These are phyloP conservation scores for Euclidia mi DNA, from an alignment of 2,888 invertebrate species.

Conservation along the genomic window DNA sequence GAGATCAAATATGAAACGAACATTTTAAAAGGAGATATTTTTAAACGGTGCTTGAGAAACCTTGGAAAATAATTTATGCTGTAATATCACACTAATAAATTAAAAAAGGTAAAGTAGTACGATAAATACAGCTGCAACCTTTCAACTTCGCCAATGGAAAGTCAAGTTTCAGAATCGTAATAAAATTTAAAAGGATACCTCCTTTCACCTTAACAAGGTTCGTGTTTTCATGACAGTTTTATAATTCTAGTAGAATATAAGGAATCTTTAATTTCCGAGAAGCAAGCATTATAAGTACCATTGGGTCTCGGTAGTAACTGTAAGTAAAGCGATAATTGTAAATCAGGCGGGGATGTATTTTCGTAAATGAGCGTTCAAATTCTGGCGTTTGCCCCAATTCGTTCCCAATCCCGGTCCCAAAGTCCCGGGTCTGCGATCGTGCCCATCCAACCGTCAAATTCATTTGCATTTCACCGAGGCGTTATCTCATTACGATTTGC, in stretches of 20 bases:
- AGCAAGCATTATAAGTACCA: slow-evolving; percentile 26
- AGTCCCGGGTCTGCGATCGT: slow-evolving; percentile 49
- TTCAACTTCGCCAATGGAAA: not conserved
- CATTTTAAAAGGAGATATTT: no score
- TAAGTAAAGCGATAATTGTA: slow-evolving; percentile 58
- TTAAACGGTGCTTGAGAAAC: no score
- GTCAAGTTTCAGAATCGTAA: not conserved
- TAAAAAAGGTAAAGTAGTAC: slow-evolving; percentile 3
- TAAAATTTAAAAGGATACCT: not conserved
- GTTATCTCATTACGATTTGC: slow-evolving; percentile 80
- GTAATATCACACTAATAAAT: slow-evolving; percentile 13
- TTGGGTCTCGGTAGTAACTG: slow-evolving; percentile 44
- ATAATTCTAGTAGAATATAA: slow-evolving; percentile 30
- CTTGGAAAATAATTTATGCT: no score
- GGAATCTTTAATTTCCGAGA: slow-evolving; percentile 35
- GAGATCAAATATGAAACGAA: no score
- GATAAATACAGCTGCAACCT: slow-evolving; percentile 4
- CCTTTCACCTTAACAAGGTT: slow-evolving; percentile 9
- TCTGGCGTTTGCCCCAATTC: slow-evolving; percentile 74
- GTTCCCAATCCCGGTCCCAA: slow-evolving; percentile 62
- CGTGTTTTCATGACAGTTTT: slow-evolving; percentile 24
- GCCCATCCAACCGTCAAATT: slow-evolving; percentile 71
- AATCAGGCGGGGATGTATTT: slow-evolving; percentile 66
- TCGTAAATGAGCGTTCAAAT: slow-evolving; percentile 73
- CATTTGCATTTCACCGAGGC: slow-evolving; percentile 80